phyloP scores from a whole-genome alignment of 2,113 vertebrate genomes.

The Saccopteryx bilineata region DNA sequence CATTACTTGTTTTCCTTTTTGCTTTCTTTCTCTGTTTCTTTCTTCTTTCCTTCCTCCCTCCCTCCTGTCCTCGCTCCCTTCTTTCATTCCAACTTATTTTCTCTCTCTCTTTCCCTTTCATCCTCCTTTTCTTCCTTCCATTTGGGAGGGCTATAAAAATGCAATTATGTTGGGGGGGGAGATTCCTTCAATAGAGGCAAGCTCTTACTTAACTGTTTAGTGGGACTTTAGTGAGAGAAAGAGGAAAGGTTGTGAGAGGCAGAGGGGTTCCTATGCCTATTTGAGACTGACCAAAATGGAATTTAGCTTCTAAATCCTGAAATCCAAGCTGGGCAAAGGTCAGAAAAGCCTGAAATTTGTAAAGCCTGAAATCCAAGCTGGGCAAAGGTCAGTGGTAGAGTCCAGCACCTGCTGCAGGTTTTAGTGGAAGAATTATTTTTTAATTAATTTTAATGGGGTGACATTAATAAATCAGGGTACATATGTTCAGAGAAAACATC shows the following conservation, averaged over 20 bases:
- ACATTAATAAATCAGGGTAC: too few relatives aligned
- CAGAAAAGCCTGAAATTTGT: too few relatives aligned
- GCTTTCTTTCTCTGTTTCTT: too few relatives aligned
- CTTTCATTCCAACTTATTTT: too few relatives aligned
- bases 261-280: not conserved
- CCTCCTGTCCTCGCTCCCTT: not conserved
- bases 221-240: not conserved
- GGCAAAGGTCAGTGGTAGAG: not conserved
- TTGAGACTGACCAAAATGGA: not conserved
- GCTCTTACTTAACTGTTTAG: not conserved
- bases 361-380: not conserved
- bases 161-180: not conserved
- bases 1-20: not conserved
- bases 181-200: not conserved
- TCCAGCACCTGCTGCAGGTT: not conserved
- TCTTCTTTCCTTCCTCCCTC: not conserved
- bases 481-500: too few relatives aligned
- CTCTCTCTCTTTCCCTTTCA: too few relatives aligned
- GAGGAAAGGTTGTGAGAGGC: not conserved
- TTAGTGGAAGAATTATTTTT: not conserved
- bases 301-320: not conserved
- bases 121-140: not conserved
- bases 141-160: not conserved
- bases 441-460: too few relatives aligned
- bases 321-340: not conserved